phyloP scores from a whole-genome alignment of 1,140 invertebrate species.

The Leptoteleia sp. region DNA sequence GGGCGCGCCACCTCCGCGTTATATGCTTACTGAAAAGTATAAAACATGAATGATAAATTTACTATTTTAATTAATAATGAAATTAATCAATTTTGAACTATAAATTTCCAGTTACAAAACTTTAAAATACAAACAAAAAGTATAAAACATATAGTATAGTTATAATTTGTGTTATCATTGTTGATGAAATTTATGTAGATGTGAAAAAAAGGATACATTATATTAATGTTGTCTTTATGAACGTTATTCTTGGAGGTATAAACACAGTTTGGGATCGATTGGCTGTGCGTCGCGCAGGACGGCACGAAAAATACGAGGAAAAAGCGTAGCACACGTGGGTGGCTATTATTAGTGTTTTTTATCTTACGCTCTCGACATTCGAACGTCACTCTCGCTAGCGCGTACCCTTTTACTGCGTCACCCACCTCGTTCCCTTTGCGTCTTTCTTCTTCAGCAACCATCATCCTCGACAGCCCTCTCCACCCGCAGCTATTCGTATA shows the following conservation, averaged over 20 bases:
- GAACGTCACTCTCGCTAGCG: constrained; percentile 36
- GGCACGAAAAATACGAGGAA: constrained; percentile 29
- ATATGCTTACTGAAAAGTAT: too few relatives aligned
- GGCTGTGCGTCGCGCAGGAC: constrained; percentile 8
- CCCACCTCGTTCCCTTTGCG: background rate
- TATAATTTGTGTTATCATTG: too few relatives aligned
- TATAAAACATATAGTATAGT: too few relatives aligned
- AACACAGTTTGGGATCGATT: constrained; percentile 48
- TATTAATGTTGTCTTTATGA: too few relatives aligned
- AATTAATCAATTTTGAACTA: too few relatives aligned
- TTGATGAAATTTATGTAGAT: too few relatives aligned
- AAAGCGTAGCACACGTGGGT: constrained; percentile 48
- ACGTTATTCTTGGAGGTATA: constrained; percentile 28
- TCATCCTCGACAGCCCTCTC: constrained; percentile 36
- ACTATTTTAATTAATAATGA: too few relatives aligned
- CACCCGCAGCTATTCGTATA: constrained; percentile 55
- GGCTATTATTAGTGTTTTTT: constrained; percentile 63
- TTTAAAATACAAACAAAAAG: too few relatives aligned
- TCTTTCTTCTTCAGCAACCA: background rate
- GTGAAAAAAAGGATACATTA: too few relatives aligned
- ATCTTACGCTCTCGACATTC: constrained; percentile 35
- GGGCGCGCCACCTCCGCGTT: too few relatives aligned
- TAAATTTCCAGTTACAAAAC: too few relatives aligned
- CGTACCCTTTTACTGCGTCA: constrained; percentile 25
- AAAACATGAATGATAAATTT: too few relatives aligned